A percentile compares a stretch with the other conserved stretches of the same genome.
phyloP scores from a whole-genome alignment of 2,888 invertebrate genomes.

The Pimpla rufipes region DNA sequence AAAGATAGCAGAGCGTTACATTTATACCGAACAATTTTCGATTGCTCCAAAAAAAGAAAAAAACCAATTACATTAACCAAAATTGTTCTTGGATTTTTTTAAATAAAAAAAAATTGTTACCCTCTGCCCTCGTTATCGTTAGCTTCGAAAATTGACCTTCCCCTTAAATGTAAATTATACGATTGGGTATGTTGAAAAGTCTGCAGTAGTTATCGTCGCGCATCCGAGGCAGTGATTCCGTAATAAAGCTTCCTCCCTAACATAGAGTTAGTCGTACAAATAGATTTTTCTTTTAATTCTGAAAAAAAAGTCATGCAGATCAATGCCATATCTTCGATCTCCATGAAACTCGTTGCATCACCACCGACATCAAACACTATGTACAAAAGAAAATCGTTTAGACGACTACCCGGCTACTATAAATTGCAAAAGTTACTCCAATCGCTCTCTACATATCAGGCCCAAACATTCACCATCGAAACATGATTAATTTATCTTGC shows the following conservation, averaged over 20 bases:
- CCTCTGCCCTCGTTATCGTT: not conserved
- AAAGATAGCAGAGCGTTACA: not conserved
- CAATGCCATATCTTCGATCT: not conserved
- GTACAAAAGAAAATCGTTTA: constrained; percentile 22
- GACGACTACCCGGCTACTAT: constrained; percentile 1
- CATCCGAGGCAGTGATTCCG: constrained; percentile 48
- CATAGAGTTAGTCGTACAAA: constrained; percentile 40
- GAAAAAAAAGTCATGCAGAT: constrained; percentile 13
- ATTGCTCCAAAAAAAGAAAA: not conserved
- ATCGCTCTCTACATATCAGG: constrained; percentile 12
- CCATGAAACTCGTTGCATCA: constrained; percentile 5
- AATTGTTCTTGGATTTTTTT: no score
- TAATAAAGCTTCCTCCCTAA: constrained; percentile 38
- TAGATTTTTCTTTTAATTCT: not conserved
- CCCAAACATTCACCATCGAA: constrained; percentile 21
- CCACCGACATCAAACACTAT: not conserved
- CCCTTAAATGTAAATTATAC: constrained; percentile 23
- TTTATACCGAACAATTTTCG: not conserved
- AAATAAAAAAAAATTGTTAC: not conserved
- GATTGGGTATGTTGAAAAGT: constrained; percentile 46
- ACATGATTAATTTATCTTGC: constrained; percentile 50
- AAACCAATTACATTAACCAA: not conserved
- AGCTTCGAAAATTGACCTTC: constrained; percentile 22
- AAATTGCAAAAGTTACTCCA: constrained; percentile 18
- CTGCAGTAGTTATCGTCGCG: constrained; percentile 51